These are phyloP conservation scores for Frieseomelitta varia DNA, from an alignment of 1,140 invertebrate species.

Conservation along the genomic window DNA sequence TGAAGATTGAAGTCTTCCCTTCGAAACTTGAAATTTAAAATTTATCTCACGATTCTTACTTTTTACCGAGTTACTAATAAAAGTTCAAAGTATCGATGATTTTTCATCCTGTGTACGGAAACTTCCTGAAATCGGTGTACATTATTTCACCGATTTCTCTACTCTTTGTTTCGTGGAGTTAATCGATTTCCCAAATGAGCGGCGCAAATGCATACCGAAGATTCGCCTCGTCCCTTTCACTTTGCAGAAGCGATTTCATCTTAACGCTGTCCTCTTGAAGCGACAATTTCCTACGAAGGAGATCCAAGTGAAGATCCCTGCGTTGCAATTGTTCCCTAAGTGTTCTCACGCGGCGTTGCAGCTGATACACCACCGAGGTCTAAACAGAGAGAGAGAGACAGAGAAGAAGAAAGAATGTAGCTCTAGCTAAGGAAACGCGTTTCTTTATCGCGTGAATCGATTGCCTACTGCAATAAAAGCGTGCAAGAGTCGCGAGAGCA, in stretches of 20 bases:
- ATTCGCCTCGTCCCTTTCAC: slow-evolving; percentile 90
- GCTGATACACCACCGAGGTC: slow-evolving; percentile 92
- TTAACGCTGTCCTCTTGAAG: slow-evolving; percentile 90
- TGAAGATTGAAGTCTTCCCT: too few relatives aligned
- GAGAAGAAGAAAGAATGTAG: too few relatives aligned
- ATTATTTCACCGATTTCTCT: too few relatives aligned
- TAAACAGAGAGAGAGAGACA: slow-evolving; percentile 69
- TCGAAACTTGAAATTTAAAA: too few relatives aligned
- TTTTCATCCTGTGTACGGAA: too few relatives aligned
- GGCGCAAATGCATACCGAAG: slow-evolving; percentile 78
- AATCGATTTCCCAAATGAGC: too few relatives aligned
- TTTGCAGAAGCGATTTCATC: slow-evolving; percentile 85
- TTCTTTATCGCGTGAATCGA: not conserved
- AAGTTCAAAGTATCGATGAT: too few relatives aligned
- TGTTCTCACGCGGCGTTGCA: slow-evolving; percentile 90
- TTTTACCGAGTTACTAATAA: too few relatives aligned
- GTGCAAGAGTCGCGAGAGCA: not conserved
- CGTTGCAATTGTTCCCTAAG: slow-evolving; percentile 94
- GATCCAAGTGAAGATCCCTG: slow-evolving; percentile 94
- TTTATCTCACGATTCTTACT: too few relatives aligned
- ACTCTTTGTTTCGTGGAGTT: too few relatives aligned
- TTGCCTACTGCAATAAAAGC: not conserved
- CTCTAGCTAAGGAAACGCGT: not conserved
- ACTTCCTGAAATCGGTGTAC: too few relatives aligned
- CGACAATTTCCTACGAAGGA: slow-evolving; percentile 92